These are phyloP conservation scores for Bombus impatiens DNA, from an alignment of 1,140 invertebrate genomes.

Conservation along the genomic window DNA sequence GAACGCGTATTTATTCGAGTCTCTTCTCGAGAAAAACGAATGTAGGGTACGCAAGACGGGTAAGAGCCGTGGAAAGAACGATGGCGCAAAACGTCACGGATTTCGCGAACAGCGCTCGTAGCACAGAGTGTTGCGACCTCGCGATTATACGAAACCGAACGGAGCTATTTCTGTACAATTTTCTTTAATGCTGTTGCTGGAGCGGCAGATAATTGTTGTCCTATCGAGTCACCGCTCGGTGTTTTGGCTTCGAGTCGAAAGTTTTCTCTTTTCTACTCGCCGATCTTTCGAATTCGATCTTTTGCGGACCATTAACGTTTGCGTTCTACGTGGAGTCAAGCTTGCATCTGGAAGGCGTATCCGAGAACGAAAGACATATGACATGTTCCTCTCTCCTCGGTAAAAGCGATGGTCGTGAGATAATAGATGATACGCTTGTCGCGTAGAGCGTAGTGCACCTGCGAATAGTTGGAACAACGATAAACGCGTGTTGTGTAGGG, in stretches of 20 bases:
- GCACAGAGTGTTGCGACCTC: slow-evolving; percentile 22
- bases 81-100: not conserved
- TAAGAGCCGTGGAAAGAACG: not conserved
- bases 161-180: slow-evolving; percentile 38
- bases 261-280: not conserved
- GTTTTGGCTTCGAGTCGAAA: not conserved
- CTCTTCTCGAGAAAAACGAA: too few relatives aligned
- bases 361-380: too few relatives aligned
- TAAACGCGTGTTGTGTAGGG: not conserved
- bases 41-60: too few relatives aligned
- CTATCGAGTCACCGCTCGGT: not conserved
- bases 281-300: too few relatives aligned
- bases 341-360: not conserved
- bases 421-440: not conserved
- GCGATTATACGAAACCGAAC: slow-evolving; percentile 56
- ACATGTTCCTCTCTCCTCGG: not conserved
- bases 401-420: not conserved
- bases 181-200: not conserved
- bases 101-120: slow-evolving; percentile 1
- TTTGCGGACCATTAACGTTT: too few relatives aligned
- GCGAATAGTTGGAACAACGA: too few relatives aligned
- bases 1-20: too few relatives aligned
- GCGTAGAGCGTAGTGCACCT: too few relatives aligned
- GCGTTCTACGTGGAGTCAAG: not conserved
- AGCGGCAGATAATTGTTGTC: not conserved